These are phyloP conservation scores for Rhyacophila evoluta DNA, from an alignment of 2,888 invertebrate genomes.

Conservation along the genomic window DNA sequence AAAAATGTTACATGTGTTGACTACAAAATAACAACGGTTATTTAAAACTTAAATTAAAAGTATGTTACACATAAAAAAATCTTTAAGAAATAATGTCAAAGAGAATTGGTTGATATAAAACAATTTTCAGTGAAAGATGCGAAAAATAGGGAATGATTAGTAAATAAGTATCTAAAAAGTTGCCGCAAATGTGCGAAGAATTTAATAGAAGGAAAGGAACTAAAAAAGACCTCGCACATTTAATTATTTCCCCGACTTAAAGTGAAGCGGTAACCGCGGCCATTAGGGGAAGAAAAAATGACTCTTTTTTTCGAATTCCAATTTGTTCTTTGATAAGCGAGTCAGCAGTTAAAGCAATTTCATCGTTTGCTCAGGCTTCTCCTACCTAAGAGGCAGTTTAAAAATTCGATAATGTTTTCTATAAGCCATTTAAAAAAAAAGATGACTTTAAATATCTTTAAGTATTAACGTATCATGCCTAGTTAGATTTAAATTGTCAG, in stretches of 20 bases:
- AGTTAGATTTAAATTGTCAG: background rate
- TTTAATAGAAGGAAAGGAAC: constrained; percentile 37
- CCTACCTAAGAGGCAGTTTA: background rate
- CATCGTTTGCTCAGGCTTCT: constrained; percentile 25
- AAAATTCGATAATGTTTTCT: constrained; percentile 30
- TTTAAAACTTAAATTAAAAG: too few species aligned
- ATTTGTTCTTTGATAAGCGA: constrained; percentile 53
- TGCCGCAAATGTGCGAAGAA: constrained; percentile 31
- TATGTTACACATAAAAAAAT: background rate
- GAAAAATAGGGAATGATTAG: constrained; percentile 16
- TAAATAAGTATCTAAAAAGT: constrained; percentile 13
- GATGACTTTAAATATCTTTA: constrained; percentile 19
- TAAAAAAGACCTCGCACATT: constrained; percentile 36
- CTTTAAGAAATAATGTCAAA: background rate
- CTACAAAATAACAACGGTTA: too few species aligned
- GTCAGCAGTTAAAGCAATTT: constrained; percentile 52
- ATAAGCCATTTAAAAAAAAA: constrained; percentile 26
- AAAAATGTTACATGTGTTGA: too few species aligned
- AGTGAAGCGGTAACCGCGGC: constrained; percentile 47
- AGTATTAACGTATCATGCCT: constrained; percentile 14
- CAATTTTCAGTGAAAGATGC: background rate
- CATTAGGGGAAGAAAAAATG: constrained; percentile 46
- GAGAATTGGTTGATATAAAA: background rate
- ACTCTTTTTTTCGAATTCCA: constrained; percentile 49
- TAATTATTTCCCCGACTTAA: constrained; percentile 48